phyloP scores from a whole-genome alignment of 2,888 invertebrate species.

The Phyllotreta cruciferae region DNA sequence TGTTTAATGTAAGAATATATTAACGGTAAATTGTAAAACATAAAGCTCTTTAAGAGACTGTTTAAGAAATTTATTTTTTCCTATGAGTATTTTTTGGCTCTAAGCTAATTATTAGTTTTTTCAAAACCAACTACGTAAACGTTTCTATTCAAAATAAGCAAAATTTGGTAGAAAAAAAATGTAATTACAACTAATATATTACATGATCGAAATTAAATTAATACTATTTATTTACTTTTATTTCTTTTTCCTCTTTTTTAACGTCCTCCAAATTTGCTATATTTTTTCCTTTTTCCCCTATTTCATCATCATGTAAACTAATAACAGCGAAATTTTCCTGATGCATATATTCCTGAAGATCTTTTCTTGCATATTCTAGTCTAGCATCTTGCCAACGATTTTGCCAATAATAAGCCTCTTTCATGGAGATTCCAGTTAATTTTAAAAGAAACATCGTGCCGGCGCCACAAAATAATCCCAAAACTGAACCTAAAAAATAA shows the following conservation, averaged over 20 bases:
- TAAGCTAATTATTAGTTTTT: too few species aligned
- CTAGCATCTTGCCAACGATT: conserved; percentile 61
- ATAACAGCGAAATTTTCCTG: conserved; percentile 51
- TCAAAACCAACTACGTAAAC: too few species aligned
- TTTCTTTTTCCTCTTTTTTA: conserved; percentile 22
- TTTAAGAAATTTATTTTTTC: not conserved
- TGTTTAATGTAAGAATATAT: too few species aligned
- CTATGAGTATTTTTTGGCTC: too few species aligned
- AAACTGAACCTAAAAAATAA: conserved; percentile 62
- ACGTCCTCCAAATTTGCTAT: conserved; percentile 45
- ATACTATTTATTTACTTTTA: conserved; percentile 13
- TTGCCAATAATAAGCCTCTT: conserved; percentile 69
- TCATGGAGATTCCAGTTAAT: conserved; percentile 68
- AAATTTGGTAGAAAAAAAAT: not conserved
- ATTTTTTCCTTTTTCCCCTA: conserved; percentile 46
- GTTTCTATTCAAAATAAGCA: too few species aligned
- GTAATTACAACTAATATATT: not conserved
- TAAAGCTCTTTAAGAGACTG: too few species aligned
- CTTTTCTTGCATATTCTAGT: conserved; percentile 55
- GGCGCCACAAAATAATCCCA: conserved; percentile 70
- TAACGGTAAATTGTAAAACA: too few species aligned
- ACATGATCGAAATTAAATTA: not conserved
- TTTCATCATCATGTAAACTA: conserved; percentile 44
- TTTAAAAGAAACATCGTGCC: conserved; percentile 65
- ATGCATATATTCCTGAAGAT: conserved; percentile 47